Evolutionary conservation across 2,797 vertebrate genomes (phyloP), one percentile per base, ranked within the genome.

Genomic region (Clarias pachynema): DNA sequence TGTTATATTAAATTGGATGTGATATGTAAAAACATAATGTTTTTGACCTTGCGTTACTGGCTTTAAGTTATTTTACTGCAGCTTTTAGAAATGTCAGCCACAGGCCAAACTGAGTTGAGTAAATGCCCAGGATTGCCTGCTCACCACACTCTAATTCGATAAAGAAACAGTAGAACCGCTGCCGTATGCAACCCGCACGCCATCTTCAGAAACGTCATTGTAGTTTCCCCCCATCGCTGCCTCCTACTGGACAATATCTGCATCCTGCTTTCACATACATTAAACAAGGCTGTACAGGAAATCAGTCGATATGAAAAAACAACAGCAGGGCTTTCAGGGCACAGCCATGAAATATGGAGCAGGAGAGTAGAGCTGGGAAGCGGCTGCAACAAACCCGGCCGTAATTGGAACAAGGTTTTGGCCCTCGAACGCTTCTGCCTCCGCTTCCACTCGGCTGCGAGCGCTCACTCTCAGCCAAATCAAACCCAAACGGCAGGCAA

Each of bases 361-460:
- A 89, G 88, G 26, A 88, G 89, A 91, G 74, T 49, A 89, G 91
- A 89, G 91, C 92, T 89, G 89, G 81, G 93, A 94, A 92, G 93
- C 93, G 93, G 90, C 91, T 91, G 89, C 93, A 95, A 95, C 89
- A 93, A 94, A 95, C 92, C 89, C 93, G 72, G 72, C 60, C 65
- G 91, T 96, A 95, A 96, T 95, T 94, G 93, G 92, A 95, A 95
- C 93, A 95, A 94, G 93, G 92, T 95, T 96, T 94, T 86, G 91
- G 91, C 92, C 91, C 74, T 88, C 88, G 81, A 86, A 91, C 85
- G 89, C 93, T 92, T 88, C 91, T 87, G 81, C 91, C 92, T 90
- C 83, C 88, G 87, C 93, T 92, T 94, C 92, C 93, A 91, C 91
- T 89, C 89, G 91, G 93, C 92, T 93, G 91, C 89, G 92, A 90